Conservation (phyloP, 2,797 vertebrate species). For the Avahi laniger region DNA sequence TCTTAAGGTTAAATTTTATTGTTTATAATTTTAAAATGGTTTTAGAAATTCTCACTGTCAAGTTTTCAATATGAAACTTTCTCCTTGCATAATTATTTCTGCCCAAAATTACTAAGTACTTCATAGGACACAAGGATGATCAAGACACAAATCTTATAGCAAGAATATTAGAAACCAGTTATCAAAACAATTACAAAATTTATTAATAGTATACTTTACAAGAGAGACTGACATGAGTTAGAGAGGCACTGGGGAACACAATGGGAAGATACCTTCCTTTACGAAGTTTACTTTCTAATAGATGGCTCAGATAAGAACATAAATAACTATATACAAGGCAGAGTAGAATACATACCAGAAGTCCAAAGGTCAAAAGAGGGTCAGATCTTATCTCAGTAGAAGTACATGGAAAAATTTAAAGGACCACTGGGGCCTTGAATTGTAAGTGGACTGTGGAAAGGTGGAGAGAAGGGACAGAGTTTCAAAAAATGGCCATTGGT, state of each 20-base stretch:
- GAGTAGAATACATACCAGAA: background rate
- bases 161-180: background rate
- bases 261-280: background rate
- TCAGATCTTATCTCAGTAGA: background rate
- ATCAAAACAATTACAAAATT: background rate
- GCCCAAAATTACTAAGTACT: background rate
- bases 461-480: background rate
- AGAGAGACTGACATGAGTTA: background rate
- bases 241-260: background rate
- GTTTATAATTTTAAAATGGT: background rate
- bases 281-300: background rate
- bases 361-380: background rate
- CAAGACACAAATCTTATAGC: background rate
- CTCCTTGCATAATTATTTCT: background rate
- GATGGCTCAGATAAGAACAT: background rate
- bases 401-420: background rate
- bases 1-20: background rate
- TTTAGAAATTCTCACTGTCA: background rate
- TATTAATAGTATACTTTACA: background rate
- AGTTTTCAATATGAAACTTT: background rate
- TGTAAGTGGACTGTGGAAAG: background rate
- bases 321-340: background rate
- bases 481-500: background rate
- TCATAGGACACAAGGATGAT: background rate
- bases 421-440: accelerated